Evolutionary conservation across 2,113 vertebrate genomes (phyloP), one percentile per base, ranked within the genome.

Genomic region (Cinclus mexicanus): DNA sequence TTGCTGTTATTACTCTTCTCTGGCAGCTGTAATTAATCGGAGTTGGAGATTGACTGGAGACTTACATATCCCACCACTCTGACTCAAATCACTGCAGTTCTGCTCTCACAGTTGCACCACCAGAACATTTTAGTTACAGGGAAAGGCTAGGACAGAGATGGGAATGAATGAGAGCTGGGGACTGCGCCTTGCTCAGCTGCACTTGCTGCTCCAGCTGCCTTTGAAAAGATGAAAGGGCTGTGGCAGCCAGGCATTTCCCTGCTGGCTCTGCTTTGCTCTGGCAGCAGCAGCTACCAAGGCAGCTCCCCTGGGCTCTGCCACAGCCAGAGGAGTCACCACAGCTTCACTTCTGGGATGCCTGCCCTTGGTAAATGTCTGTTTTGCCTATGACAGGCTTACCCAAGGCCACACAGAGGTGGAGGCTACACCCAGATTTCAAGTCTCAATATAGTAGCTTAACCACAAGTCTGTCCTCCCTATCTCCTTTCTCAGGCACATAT

Each of bases 371-470:
- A 93, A 50, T 56, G 19, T 37, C 74, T 78, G 4, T 67, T 89
- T 87, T 94, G 87, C 78, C 81, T 68, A 18, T 21, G 49, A 22
- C 61, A 89, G 67, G 42, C 18, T 71, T 94, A 55, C 42, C 63
- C 70, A 64, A 81, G 64, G 52, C 77, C 69, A 75, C 59, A 57
- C 22, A 83, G 84, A 83, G n/a, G 20, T 44, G 21, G 53, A 93
- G 83, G 65, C 74, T 95, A 93, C 84, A 76, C 59, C 74, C 81
- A 77, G 11, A 94, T 90, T 90, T 72, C 84, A 67, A 76, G 61
- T 60, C 89, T 89, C 81, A 47, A 24, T 89, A 87, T 84, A 95
- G 87, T 8, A 96, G 70, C 71, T 85, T 61, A 93, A 89, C 89
- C 81, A 57, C 84, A 83, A 87, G 61, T 44, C 61, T 35, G 41